Percentiles rank a stretch among this genome's conserved stretches.
Conservation (phyloP, 2,888 invertebrate species). For the Ennomos fuscantarius region DNA sequence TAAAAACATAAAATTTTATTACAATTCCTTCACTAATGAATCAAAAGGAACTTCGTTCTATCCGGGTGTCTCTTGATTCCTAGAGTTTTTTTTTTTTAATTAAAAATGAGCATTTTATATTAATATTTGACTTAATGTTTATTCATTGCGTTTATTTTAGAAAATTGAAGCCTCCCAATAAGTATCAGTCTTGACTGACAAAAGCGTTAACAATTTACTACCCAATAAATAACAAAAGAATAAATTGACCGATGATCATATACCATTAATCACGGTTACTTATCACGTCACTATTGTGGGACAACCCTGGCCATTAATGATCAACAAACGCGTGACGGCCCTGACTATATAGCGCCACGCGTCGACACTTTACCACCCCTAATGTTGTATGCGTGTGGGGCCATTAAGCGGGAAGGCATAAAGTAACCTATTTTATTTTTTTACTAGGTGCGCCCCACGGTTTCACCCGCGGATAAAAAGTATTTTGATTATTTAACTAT, state of each 20-base stretch:
- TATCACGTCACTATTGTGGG: conserved; percentile 22
- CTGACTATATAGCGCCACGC: conserved; percentile 31
- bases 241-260: conserved; percentile 9
- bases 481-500: too few relatives aligned
- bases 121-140: too few relatives aligned
- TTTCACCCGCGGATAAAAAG: too few relatives aligned
- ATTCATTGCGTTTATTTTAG: neutral
- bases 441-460: too few relatives aligned
- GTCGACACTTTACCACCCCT: conserved; percentile 30
- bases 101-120: too few relatives aligned
- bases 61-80: too few relatives aligned
- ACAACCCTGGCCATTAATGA: conserved; percentile 34
- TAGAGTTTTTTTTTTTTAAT: too few relatives aligned
- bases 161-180: neutral
- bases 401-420: conserved; percentile 13
- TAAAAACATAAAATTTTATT: too few relatives aligned
- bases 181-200: neutral
- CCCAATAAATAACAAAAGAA: conserved; percentile 13
- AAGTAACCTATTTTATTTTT: too few relatives aligned
- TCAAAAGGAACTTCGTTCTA: too few relatives aligned
- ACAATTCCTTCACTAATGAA: too few relatives aligned
- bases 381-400: conserved; percentile 15
- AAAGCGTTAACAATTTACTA: conserved; percentile 5
- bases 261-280: conserved; percentile 28
- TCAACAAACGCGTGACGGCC: conserved; percentile 31